A percentile compares a stretch with the other conserved stretches of the same genome.
Conservation (phyloP, 1,140 invertebrate species). For the Bombus huntii region DNA sequence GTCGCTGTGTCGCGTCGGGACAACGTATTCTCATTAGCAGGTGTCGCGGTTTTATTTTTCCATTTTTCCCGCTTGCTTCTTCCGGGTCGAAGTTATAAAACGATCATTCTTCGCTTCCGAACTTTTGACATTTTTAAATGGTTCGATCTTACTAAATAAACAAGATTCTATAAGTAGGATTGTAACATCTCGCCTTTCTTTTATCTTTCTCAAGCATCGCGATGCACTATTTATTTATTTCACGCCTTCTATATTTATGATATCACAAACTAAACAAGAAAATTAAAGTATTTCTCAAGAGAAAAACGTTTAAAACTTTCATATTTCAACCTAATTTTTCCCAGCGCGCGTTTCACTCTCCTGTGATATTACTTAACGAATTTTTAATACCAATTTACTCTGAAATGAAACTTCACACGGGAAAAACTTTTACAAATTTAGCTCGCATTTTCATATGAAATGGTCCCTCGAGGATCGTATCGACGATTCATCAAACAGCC, state of each 20-base stretch:
- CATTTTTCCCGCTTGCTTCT: neutral
- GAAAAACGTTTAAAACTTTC: too few species aligned
- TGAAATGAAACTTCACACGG: neutral
- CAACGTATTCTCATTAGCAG: conserved; percentile 24
- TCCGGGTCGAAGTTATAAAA: neutral
- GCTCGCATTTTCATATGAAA: too few species aligned
- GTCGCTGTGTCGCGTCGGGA: neutral
- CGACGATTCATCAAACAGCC: neutral
- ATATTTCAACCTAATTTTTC: too few species aligned
- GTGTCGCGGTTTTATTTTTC: neutral
- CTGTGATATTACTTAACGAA: neutral
- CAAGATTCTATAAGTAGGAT: neutral
- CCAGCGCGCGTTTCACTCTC: too few species aligned
- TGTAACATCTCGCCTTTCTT: neutral
- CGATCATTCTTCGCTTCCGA: neutral
- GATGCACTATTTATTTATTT: neutral
- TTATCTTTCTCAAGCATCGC: too few species aligned
- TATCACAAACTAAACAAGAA: neutral
- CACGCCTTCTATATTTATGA: neutral
- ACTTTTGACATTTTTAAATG: neutral
- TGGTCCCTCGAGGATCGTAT: neutral
- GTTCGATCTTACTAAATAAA: neutral
- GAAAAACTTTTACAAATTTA: too few species aligned
- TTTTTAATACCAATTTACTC: neutral
- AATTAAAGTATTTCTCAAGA: neutral